These are phyloP conservation scores for Temnothorax rugatulus DNA, from an alignment of 2,888 invertebrate species.

Conservation along the genomic window DNA sequence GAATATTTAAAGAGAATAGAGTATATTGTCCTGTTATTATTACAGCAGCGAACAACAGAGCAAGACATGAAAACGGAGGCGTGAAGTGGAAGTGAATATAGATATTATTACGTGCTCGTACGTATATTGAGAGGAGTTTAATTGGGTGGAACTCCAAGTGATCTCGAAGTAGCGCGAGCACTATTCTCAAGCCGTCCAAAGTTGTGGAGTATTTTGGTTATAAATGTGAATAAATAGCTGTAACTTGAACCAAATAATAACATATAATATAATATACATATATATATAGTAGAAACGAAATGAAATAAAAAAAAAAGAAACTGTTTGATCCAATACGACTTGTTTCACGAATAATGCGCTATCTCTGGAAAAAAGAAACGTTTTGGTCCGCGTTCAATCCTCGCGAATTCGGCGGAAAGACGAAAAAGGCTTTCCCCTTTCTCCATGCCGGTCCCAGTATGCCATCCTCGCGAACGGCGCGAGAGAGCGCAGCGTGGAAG, in stretches of 20 bases:
- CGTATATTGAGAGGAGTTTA: slow-evolving; percentile 23
- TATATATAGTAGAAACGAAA: neutral
- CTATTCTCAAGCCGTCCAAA: neutral
- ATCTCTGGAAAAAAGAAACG: neutral
- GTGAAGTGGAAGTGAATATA: slow-evolving; percentile 20
- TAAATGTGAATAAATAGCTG: slow-evolving; percentile 7
- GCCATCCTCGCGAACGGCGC: slow-evolving; percentile 59
- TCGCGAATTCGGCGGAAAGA: slow-evolving; percentile 38
- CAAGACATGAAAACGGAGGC: slow-evolving; percentile 1
- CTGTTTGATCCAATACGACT: neutral
- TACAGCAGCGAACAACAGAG: neutral
- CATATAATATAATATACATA: neutral
- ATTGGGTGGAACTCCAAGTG: slow-evolving; percentile 18
- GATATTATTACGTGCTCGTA: slow-evolving; percentile 24
- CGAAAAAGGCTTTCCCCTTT: slow-evolving; percentile 32
- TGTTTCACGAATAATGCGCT: neutral
- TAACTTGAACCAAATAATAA: neutral
- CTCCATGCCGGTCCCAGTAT: slow-evolving; percentile 22
- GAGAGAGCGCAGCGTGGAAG: slow-evolving; percentile 66
- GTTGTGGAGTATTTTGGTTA: neutral
- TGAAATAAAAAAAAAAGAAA: neutral
- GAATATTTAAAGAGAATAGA: neutral
- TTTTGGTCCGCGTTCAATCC: neutral
- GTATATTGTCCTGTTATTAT: neutral
- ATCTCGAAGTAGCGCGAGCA: slow-evolving; percentile 4